Evolutionary conservation across 1,140 invertebrate genomes (phyloP), one percentile per base, ranked within the genome.

Genomic region (Heliothis subflexa): DNA sequence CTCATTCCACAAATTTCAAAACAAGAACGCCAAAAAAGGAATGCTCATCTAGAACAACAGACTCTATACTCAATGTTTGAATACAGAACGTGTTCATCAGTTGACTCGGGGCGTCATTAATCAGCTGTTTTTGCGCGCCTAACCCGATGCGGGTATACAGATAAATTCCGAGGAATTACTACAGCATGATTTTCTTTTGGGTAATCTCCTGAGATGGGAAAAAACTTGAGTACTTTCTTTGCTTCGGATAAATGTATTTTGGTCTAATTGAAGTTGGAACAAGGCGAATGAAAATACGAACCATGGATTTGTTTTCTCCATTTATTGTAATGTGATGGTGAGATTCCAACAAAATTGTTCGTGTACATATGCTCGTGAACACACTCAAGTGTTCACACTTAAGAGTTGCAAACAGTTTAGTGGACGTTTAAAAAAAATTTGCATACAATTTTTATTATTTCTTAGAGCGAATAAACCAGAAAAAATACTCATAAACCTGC

Each of bases 71-170:
- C 9, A 57, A 75, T 70, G 72, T 79, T 79, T 70, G 72, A 75
- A 68, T 79, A 75, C 61, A 50, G 28, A 57, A 79, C 64, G 45
- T 81, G 80, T 85, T 83, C 66, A 83, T 83, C 81, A 81, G 78
- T 79, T 73, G 68, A 68, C 68, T 78, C 40, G 59, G 54, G 33
- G 28, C 70, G 77, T 78, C 86, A 87, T 85, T 87, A 83, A 87
- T 87, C 86, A 85, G 54, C 50, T 75, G 81, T 85, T 87, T 85
- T 85, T 87, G 83, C 79, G 54, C 68, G 61, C 76, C 59, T 72
- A 68, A 70, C 76, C 54, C 76, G 57, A 47, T 54, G 50, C 25
- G 71, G 77, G 77, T 33, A 59, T 70, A 52, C 62, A 54, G 71
- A 78, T 81, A 83, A 85, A 85, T 75, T 79, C 79, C 28, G 54